These are phyloP conservation scores for Melanchra persicariae DNA, from an alignment of 2,888 invertebrate genomes.

Conservation along the genomic window DNA sequence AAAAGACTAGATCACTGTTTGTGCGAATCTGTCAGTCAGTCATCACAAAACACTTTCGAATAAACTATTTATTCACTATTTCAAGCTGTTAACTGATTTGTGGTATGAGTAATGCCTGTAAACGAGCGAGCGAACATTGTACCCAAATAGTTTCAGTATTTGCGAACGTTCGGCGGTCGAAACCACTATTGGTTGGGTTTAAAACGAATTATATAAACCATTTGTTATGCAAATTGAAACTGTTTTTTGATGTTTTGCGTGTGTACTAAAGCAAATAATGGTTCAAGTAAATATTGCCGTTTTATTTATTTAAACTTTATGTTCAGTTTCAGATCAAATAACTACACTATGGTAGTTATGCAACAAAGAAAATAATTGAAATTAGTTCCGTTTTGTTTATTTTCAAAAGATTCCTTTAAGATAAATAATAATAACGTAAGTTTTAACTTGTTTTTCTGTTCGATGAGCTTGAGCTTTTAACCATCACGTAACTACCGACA, in stretches of 20 bases:
- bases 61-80: constrained; percentile 39
- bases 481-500: neutral
- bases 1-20: constrained; percentile 31
- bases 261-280: neutral
- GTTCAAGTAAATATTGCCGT: neutral
- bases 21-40: constrained; percentile 41
- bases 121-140: constrained; percentile 17
- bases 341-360: too few relatives aligned
- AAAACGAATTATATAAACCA: constrained; percentile 7
- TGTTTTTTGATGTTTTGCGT: neutral
- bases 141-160: constrained; percentile 12
- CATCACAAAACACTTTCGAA: constrained; percentile 46
- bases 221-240: neutral
- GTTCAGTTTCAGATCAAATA: too few relatives aligned
- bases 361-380: too few relatives aligned
- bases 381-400: too few relatives aligned
- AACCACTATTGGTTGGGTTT: constrained; percentile 10
- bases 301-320: neutral
- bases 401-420: too few relatives aligned
- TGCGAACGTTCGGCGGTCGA: neutral
- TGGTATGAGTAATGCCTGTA: constrained; percentile 24
- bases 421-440: too few relatives aligned
- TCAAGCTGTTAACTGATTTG: constrained; percentile 20
- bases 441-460: neutral
- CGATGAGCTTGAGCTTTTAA: neutral